Percentiles rank a stretch among this genome's conserved stretches.
Evolutionary conservation across 1,140 invertebrate genomes (phyloP).

Genomic region (Zaprionus tsacasi): DNA sequence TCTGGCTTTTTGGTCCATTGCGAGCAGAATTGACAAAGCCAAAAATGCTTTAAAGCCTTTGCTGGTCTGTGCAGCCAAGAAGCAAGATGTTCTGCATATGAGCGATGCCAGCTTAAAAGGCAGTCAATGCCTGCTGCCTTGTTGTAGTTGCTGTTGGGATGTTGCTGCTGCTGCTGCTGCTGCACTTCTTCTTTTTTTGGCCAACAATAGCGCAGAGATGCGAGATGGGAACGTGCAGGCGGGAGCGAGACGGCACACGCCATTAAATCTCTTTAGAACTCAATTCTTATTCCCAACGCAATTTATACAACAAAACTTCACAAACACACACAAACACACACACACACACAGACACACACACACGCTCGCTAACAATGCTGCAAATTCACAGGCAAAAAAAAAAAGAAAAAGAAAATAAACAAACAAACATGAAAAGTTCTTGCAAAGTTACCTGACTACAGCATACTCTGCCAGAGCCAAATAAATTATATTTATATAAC

Average conservation of each 20-base stretch:
- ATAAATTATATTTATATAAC: background rate
- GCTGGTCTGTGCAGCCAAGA: slow-evolving; percentile 14
- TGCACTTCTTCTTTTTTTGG: slow-evolving; percentile 23
- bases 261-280: slow-evolving; percentile 83
- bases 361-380: slow-evolving; percentile 47
- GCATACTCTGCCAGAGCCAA: slow-evolving; percentile 25
- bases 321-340: slow-evolving; percentile 35
- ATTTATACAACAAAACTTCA: slow-evolving; percentile 82
- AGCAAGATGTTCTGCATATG: slow-evolving; percentile 30
- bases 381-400: slow-evolving; percentile 52
- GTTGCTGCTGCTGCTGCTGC: slow-evolving; percentile 4
- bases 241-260: slow-evolving; percentile 54
- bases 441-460: background rate
- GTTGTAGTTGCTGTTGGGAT: background rate
- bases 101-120: slow-evolving; percentile 46
- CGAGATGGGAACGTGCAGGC: slow-evolving; percentile 6
- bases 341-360: slow-evolving; percentile 15
- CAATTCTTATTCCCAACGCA: slow-evolving; percentile 83
- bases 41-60: slow-evolving; percentile 70
- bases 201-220: slow-evolving; percentile 37
- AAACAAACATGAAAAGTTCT: slow-evolving; percentile 20
- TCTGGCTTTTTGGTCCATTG: slow-evolving; percentile 11
- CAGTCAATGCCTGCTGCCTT: slow-evolving; percentile 22
- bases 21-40: slow-evolving; percentile 73
- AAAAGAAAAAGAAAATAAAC: slow-evolving; percentile 2